These are phyloP conservation scores for Acinonyx jubatus DNA, from an alignment of 2,113 vertebrate genomes.

Conservation along the genomic window DNA sequence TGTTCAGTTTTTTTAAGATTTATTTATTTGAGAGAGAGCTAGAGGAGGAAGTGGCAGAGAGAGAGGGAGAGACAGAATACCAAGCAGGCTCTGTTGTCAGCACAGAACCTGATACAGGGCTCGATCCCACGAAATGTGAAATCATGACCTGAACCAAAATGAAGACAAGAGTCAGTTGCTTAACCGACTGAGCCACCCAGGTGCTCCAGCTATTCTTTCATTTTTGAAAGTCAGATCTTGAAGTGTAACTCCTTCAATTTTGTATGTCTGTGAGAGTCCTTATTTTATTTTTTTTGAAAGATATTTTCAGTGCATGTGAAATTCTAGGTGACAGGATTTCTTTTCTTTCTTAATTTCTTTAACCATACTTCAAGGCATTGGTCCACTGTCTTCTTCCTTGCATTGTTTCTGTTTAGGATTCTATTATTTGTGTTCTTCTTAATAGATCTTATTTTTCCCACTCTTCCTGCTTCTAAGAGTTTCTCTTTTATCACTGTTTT, in stretches of 20 bases:
- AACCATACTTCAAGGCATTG: neutral
- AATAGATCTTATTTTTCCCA: neutral
- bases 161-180: too few species aligned
- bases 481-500: neutral
- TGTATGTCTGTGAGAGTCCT: neutral
- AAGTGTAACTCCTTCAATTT: neutral
- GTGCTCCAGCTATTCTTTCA: neutral
- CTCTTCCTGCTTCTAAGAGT: neutral
- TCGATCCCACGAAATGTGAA: too few species aligned
- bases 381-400: neutral
- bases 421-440: neutral
- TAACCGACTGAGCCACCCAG: too few species aligned
- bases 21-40: too few species aligned
- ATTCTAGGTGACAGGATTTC: neutral
- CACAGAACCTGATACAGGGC: too few species aligned
- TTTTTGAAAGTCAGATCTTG: neutral
- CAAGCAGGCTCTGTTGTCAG: too few species aligned
- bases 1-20: neutral
- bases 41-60: too few species aligned
- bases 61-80: too few species aligned
- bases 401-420: neutral
- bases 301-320: neutral
- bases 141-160: too few species aligned
- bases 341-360: neutral
- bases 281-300: neutral